phyloP scores from a whole-genome alignment of 2,888 invertebrate genomes.

The Erebia palarica region DNA sequence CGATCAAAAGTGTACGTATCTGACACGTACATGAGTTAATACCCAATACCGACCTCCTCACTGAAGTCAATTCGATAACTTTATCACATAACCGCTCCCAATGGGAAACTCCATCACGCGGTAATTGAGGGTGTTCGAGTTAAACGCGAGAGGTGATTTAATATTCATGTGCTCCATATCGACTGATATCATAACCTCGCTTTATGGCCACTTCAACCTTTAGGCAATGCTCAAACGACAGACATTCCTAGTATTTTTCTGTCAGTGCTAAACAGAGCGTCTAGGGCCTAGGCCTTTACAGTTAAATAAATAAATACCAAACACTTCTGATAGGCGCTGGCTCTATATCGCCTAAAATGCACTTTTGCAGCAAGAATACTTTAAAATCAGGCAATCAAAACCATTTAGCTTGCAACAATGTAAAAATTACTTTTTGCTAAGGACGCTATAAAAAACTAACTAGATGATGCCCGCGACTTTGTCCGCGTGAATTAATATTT shows the following conservation, averaged over 20 bases:
- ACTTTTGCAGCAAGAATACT: too few relatives aligned
- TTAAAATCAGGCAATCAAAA: too few relatives aligned
- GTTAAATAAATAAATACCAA: too few relatives aligned
- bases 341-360: too few relatives aligned
- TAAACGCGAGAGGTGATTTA: slow-evolving; percentile 20
- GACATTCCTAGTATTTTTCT: not conserved
- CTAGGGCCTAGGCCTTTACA: too few relatives aligned
- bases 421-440: too few relatives aligned
- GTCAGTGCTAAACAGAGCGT: too few relatives aligned
- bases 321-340: too few relatives aligned
- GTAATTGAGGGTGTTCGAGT: slow-evolving; percentile 24
- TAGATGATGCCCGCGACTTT: too few relatives aligned
- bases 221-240: not conserved
- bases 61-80: slow-evolving; percentile 13
- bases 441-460: too few relatives aligned
- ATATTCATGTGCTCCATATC: slow-evolving; percentile 18
- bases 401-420: too few relatives aligned
- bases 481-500: too few relatives aligned
- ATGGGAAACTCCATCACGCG: slow-evolving; percentile 17
- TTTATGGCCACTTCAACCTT: slow-evolving; percentile 17
- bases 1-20: not conserved
- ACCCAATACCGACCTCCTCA: not conserved
- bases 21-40: slow-evolving; percentile 3
- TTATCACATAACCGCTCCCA: slow-evolving; percentile 24
- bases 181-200: slow-evolving; percentile 14